Percentiles rank a stretch among this genome's conserved stretches.
Conservation (phyloP, 2,113 vertebrate genomes). For the Anser brachyrhynchus region DNA sequence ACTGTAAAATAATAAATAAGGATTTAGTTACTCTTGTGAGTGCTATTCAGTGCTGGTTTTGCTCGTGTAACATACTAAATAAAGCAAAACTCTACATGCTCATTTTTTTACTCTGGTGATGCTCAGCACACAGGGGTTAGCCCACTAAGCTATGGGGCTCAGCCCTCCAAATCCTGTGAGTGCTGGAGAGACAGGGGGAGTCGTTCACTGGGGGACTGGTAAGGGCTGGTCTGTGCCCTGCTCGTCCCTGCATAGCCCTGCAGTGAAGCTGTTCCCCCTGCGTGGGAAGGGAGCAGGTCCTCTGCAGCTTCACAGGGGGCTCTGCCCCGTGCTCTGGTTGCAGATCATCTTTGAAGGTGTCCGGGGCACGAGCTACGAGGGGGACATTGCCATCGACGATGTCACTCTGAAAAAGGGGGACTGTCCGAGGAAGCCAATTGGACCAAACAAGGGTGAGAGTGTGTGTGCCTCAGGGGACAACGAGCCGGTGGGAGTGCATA, state of each 20-base stretch:
- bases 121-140: not conserved
- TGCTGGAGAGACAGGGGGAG: not conserved
- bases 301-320: not conserved
- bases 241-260: not conserved
- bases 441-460: conserved; percentile 77
- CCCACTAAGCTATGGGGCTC: not conserved
- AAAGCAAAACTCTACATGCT: not conserved
- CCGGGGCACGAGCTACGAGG: conserved; percentile 88
- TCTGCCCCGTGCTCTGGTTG: conserved; percentile 20
- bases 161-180: not conserved
- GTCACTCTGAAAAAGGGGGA: conserved; percentile 93
- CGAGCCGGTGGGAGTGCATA: accelerated
- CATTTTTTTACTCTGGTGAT: not conserved
- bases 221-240: not conserved
- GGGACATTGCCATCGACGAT: conserved; percentile 95
- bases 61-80: not conserved
- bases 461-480: not conserved
- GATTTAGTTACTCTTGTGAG: not conserved
- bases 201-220: not conserved
- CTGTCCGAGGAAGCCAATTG: conserved; percentile 81
- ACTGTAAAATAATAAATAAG: conserved; percentile 23
- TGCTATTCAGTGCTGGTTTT: not conserved
- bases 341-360: conserved; percentile 97
- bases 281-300: not conserved
- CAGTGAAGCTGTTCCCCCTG: not conserved